Evolutionary conservation across 2,113 vertebrate genomes (phyloP), one percentile per base, ranked within the genome.

Genomic region (Microcebus ravelobensis): DNA sequence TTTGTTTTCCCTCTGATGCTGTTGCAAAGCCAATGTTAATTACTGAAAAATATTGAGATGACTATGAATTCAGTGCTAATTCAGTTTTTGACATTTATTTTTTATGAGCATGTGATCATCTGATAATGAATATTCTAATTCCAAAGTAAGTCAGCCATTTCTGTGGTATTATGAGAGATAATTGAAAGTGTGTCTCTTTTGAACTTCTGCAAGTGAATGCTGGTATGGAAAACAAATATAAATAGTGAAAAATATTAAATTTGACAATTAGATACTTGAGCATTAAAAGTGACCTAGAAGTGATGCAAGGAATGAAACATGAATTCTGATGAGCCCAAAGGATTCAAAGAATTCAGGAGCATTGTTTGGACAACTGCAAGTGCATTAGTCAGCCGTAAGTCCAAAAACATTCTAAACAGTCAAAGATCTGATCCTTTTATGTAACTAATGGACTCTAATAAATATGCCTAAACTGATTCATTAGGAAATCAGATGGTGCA

Each of bases 121-220:
- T 95, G 50, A 67, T 61, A 93, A 91, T n/a, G 39, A 81, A 91
- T 27, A 83, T 25, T 94, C 15, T 71, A 52, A 89, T 70, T 89
- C 45, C 45, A 45, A 87, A 94, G 17, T 55, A 45, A 81, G 23
- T 87, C 31, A 52, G 14, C 3, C 9, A 55, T 81, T 65, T 42
- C 18, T 65, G 39, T 17, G 20, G 17, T 52, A 34, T 45, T 59
- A 68, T 23, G 20, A 95, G 45, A 86, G 6, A 85, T 29, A 73
- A 57, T 9, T n/a, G 34, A 73, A 95, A 27, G 5, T 50, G 20
- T 36, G 36, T 55, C 61, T 80, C 8, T 55, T 59, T 31, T 76
- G 85, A 87, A 77, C 6, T 59, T 89, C 17, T 23, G 5, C 34
- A 74, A 34, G 45, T 96, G 25, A 57, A 80, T 5, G 59, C 6